Base-by-base conservation (phyloP, 2,113 vertebrate species). In the Brachyistius frenatus region DNA sequence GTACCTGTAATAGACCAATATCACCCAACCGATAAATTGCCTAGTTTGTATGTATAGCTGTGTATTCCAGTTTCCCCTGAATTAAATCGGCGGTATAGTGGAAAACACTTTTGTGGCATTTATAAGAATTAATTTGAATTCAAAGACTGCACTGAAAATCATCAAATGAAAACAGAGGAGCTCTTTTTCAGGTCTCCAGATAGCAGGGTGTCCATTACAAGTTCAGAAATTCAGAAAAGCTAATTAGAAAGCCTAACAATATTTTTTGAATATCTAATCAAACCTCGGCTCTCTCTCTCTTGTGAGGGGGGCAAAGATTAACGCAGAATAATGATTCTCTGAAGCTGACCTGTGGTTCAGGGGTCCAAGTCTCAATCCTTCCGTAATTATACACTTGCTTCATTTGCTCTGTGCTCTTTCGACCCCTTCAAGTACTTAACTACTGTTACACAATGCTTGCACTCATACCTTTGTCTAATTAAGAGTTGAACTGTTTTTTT, bases 191-290 rank as follows among this genome's bases (percentile, higher is more conserved):
- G 67, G 53, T 66, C 44, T 76, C 62, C 11, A 13, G 55, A 49
- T 61, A 37, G 35, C 49, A 0, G 46, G 53, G 53, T 73, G 64
- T 74, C 85, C 76, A 80, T 88, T 88, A 81, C 54, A 63, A 61
- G 87, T 72, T 83, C 70, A 68, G 62, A 49, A 75, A 75, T 85
- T 76, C 73, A 85, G 62, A 70, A 63, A 72, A 69, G 72, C 49
- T n/a, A 76, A 93, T 91, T 85, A 85, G 80, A 82, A 91, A 85
- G 71, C 71, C 55, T 82, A 86, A 86, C 31, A 39, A 47, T 77
- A 77, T 77, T 76, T 78, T 74, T 63, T 80, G 85, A 93, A 93
- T 88, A 62, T 80, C 81, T 92, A 90, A 94, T 94, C 82, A 92
- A 87, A 80, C 85, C 58, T 47, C 14, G 2, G 63, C 41, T 78